Conservation (phyloP, 2,797 vertebrate genomes). For the Todus mexicanus region DNA sequence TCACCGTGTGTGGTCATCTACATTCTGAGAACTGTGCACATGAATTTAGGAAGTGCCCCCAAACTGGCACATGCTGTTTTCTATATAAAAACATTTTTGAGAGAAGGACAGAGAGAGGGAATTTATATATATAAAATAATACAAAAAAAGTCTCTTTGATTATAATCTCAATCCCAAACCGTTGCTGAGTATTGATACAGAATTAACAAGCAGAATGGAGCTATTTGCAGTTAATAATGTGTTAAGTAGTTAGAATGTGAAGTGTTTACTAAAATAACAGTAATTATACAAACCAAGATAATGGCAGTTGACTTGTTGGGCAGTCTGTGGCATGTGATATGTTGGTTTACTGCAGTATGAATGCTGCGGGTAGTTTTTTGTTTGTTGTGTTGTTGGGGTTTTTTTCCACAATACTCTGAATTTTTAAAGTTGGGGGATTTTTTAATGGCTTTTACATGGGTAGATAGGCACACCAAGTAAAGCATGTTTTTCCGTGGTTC, state of each 20-base stretch:
- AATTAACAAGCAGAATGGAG: neutral
- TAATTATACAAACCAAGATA: neutral
- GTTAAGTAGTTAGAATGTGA: constrained; percentile 1
- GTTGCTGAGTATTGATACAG: neutral
- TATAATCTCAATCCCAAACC: neutral
- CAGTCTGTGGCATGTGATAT: neutral
- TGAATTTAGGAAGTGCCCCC: neutral
- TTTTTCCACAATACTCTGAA: neutral
- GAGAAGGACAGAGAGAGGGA: neutral
- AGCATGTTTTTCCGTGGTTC: neutral
- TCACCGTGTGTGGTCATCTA: neutral
- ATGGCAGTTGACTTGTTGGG: neutral
- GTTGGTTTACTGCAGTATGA: neutral
- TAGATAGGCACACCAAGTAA: neutral
- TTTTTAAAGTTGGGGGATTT: neutral
- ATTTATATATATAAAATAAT: neutral
- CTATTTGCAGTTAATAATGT: neutral
- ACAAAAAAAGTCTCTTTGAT: neutral
- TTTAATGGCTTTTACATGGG: neutral
- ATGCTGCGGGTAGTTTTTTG: neutral
- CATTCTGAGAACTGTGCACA: neutral
- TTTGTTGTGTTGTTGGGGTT: neutral
- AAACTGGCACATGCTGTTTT: fast-evolving
- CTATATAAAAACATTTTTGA: neutral
- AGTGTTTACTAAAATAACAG: constrained; percentile 20